A percentile compares a stretch with the other conserved stretches of the same genome.
phyloP scores from a whole-genome alignment of 2,797 vertebrate species.

The Octomys mimax region DNA sequence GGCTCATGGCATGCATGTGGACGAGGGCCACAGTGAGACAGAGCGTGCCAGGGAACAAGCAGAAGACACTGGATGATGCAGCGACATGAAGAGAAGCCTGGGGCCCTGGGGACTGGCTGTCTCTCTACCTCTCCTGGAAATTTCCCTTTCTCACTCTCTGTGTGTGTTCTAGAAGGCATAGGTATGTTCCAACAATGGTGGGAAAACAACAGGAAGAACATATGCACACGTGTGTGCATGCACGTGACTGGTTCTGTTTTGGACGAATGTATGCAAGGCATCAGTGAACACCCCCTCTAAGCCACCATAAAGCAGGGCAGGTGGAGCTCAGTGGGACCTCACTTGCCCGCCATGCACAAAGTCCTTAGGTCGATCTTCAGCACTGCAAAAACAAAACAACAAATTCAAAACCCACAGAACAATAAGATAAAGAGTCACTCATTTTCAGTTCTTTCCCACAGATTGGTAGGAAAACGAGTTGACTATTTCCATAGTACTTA shows the following conservation, averaged over 20 bases:
- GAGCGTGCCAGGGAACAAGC: no score
- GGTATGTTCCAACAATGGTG: background rate
- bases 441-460: background rate
- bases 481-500: background rate
- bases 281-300: background rate
- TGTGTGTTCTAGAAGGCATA: background rate
- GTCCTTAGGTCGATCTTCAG: background rate
- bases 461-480: background rate
- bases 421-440: background rate
- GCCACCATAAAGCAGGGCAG: background rate
- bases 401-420: background rate
- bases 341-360: background rate
- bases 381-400: background rate
- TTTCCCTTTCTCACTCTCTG: background rate
- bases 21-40: background rate
- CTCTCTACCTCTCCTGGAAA: background rate
- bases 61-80: background rate
- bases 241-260: background rate
- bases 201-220: background rate
- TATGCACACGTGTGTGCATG: background rate
- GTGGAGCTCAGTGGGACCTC: background rate
- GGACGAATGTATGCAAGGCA: background rate
- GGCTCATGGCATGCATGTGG: background rate
- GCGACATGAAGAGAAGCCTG: background rate
- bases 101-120: background rate